Conservation (phyloP, 2,797 vertebrate genomes). For the Pseudochaenichthys georgianus region DNA sequence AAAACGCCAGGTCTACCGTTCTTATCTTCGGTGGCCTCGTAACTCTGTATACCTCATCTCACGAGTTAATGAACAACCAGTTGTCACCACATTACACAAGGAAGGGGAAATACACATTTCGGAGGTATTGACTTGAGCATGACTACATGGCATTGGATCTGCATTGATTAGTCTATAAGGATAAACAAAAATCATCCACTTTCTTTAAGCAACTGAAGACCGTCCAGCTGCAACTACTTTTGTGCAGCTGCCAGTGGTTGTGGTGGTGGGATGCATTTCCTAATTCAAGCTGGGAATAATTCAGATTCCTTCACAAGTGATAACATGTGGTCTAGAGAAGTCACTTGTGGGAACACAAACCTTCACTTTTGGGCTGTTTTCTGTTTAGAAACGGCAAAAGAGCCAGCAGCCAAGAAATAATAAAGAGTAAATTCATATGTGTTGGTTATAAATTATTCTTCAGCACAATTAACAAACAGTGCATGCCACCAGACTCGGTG, state of each 20-base stretch:
- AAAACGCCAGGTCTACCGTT: constrained; percentile 1
- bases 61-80: constrained; percentile 64
- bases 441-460: constrained; percentile 14
- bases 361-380: constrained; percentile 4
- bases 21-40: constrained; percentile 51
- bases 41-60: constrained; percentile 12
- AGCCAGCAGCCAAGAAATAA: background rate
- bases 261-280: background rate
- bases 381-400: background rate
- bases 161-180: no score
- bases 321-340: constrained; percentile 12
- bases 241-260: constrained; percentile 16
- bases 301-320: constrained; percentile 11
- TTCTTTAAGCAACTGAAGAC: no score
- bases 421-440: constrained; percentile 12
- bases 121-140: background rate
- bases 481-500: background rate
- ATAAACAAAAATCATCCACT: no score
- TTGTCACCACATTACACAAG: constrained; percentile 25
- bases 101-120: background rate
- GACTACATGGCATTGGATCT: background rate
- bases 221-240: background rate
- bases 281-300: background rate
- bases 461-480: background rate
- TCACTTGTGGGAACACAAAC: background rate